Conservation (phyloP, 1,140 invertebrate genomes). For the Dermatophagoides farinae region DNA sequence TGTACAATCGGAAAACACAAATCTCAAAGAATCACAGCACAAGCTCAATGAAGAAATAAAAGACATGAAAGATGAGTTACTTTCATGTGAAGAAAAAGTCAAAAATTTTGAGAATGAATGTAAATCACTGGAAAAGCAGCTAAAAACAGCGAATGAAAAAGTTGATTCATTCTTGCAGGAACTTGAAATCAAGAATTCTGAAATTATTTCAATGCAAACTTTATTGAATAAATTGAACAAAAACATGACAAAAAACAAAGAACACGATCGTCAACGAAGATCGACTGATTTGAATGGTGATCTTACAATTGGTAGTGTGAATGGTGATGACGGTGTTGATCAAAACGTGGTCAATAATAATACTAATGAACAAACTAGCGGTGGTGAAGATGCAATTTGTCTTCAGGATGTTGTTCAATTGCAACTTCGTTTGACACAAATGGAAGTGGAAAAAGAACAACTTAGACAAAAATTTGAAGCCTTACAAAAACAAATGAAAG, state of each 20-base stretch:
- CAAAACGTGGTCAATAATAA: neutral
- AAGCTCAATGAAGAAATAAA: neutral
- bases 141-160: neutral
- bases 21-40: neutral
- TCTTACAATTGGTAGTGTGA: neutral
- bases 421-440: neutral
- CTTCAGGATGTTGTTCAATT: conserved; percentile 7
- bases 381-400: neutral
- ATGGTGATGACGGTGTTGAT: neutral
- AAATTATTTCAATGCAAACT: conserved; percentile 1
- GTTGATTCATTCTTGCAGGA: neutral
- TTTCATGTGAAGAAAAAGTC: neutral
- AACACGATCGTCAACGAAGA: neutral
- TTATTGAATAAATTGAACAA: conserved; percentile 8
- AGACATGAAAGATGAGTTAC: neutral
- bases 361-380: neutral
- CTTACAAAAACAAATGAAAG: neutral
- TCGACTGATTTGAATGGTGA: neutral
- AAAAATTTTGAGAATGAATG: neutral
- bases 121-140: neutral
- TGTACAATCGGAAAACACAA: neutral
- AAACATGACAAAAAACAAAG: neutral
- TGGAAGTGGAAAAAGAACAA: neutral
- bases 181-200: neutral
- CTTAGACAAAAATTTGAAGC: conserved; percentile 2